Conservation (phyloP, 2,797 vertebrate genomes). For the Morus bassanus region DNA sequence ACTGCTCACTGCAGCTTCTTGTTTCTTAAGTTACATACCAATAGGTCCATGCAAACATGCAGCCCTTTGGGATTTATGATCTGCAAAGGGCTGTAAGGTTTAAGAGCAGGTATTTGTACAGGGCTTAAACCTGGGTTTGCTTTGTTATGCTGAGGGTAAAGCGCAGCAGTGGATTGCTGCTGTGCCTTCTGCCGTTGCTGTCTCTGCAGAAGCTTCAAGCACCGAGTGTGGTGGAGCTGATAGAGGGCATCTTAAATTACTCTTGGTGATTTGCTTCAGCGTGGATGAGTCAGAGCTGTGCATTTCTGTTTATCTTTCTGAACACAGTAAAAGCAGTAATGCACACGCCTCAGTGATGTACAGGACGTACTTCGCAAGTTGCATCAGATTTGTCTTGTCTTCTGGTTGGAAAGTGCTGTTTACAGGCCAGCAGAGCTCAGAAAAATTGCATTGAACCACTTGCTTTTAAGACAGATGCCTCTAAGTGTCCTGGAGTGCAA, state of each 20-base stretch:
- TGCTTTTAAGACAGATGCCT: not conserved
- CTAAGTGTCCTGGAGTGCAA: not conserved
- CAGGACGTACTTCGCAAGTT: not conserved
- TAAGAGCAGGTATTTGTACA: not conserved
- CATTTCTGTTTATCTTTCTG: not conserved
- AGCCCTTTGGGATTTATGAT: not conserved
- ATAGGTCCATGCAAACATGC: not conserved
- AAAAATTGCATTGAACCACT: not conserved
- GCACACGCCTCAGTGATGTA: not conserved
- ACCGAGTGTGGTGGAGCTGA: not conserved
- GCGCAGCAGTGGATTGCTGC: not conserved
- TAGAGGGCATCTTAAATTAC: not conserved
- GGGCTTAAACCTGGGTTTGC: not conserved
- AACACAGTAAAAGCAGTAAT: not conserved
- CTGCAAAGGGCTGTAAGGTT: not conserved
- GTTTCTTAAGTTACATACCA: not conserved
- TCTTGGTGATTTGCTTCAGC: not conserved
- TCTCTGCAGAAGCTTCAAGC: not conserved
- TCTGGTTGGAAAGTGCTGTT: not conserved
- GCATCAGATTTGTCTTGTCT: not conserved
- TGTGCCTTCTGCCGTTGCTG: not conserved
- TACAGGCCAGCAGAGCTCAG: not conserved
- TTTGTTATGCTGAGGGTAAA: not conserved
- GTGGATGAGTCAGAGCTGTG: not conserved
- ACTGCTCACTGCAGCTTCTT: not conserved